These are phyloP conservation scores for Synchiropus splendidus DNA, from an alignment of 2,113 vertebrate genomes.

Conservation along the genomic window DNA sequence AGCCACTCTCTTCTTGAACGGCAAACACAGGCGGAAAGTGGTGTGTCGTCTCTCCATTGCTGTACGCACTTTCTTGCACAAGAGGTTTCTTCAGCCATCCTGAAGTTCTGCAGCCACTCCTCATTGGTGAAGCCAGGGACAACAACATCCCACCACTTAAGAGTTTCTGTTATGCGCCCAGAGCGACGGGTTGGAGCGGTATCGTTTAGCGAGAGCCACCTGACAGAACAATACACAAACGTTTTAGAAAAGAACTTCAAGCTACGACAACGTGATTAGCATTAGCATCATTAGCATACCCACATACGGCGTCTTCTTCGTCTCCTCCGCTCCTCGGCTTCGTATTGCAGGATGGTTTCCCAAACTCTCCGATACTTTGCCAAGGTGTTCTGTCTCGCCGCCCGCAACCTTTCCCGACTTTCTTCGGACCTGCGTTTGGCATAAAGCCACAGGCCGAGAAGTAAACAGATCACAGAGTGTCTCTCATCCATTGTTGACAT, in stretches of 20 bases:
- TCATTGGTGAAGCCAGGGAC: not conserved
- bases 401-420: not conserved
- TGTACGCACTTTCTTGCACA: not conserved
- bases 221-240: not conserved
- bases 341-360: not conserved
- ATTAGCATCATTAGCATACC: not conserved
- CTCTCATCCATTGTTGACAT: not conserved
- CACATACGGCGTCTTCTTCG: not conserved
- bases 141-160: conserved; percentile 1
- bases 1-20: conserved; percentile 2
- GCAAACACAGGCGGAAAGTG: not conserved
- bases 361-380: conserved; percentile 2
- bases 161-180: not conserved
- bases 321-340: not conserved
- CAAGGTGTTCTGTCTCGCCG: not conserved
- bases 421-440: not conserved
- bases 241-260: not conserved
- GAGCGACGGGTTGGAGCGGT: not conserved
- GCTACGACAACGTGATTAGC: not conserved
- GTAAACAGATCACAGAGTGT: not conserved
- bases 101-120: conserved; percentile 1
- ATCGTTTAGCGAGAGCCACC: not conserved
- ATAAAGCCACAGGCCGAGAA: not conserved
- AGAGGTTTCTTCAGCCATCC: not conserved
- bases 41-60: conserved; percentile 1